Conservation (phyloP, 2,888 invertebrate genomes). For the Aspidapion aeneum region DNA sequence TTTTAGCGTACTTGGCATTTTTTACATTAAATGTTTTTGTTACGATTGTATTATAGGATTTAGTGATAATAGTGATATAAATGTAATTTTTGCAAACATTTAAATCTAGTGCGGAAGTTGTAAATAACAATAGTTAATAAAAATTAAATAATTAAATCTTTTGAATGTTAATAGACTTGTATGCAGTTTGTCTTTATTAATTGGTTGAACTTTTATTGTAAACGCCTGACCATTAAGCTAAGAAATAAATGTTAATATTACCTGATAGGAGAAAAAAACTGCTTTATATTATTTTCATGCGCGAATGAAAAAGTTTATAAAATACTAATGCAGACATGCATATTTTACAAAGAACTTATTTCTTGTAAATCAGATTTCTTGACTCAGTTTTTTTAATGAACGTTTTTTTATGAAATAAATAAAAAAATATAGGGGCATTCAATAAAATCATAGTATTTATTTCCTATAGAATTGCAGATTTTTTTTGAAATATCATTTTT, state of each 20-base stretch:
- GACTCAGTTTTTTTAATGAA: neutral
- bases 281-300: neutral
- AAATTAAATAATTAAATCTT: neutral
- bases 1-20: too few species aligned
- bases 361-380: too few species aligned
- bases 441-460: neutral
- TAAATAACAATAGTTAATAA: neutral
- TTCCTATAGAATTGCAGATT: neutral
- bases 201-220: neutral
- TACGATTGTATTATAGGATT: too few species aligned
- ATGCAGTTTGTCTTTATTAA: neutral
- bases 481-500: neutral
- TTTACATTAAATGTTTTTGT: too few species aligned
- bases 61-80: too few species aligned
- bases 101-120: too few species aligned
- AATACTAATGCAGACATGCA: neutral
- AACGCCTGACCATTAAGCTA: neutral
- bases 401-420: neutral
- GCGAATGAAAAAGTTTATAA: neutral
- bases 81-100: too few species aligned
- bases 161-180: neutral
- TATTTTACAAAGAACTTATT: too few species aligned
- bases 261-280: neutral
- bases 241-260: neutral
- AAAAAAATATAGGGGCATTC: neutral